Evolutionary conservation across 2,113 vertebrate genomes (phyloP), one percentile per base, ranked within the genome.

Genomic region (Pleuronectes platessa): DNA sequence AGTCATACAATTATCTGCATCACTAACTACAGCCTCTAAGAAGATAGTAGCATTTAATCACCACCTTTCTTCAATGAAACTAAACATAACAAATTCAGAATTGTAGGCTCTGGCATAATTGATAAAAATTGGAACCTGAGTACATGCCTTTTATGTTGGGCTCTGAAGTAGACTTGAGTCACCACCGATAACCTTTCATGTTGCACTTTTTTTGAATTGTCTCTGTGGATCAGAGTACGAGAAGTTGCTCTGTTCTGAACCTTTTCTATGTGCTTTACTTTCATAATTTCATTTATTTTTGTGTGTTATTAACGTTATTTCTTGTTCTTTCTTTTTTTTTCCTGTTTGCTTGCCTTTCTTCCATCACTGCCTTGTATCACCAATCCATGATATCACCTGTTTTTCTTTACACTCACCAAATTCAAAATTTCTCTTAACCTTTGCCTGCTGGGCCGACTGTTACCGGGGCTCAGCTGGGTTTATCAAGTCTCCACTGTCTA

Each of bases 401-500:
- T 58, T 78, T 85, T 53, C 76, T 78, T 71, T 37, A 27, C 73
- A 79, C 18, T 14, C 63, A 79, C 18, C 76, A 73, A 67, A 74
- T 68, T 62, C 9, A 56, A 80, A 74, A 81, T 27, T 15, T 42
- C 9, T 58, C n/a, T 4, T 55, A 21, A 70, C 26, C 56, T 45
- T 40, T 63, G 9, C 65, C 40, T 68, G 65, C 79, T 83, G 80
- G 65, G 60, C 63, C 26, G 45, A 66, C 76, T 58, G 68, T 79
- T 76, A 79, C 63, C 18, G 24, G 4, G 14, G 37, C 86, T 76
- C 94, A 97, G 96, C 97, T 58, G 95, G 97, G 47, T 97, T 97
- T 78, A 93, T 96, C 85, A 96, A 94, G 87, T 96, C 95, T 3
- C 97, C 96, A 0, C 91, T 96, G 79, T 98, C 97, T 75, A 94